Percentiles rank a stretch among this genome's conserved stretches.
Conservation (phyloP, 2,797 vertebrate genomes). For the Leuciscus waleckii region DNA sequence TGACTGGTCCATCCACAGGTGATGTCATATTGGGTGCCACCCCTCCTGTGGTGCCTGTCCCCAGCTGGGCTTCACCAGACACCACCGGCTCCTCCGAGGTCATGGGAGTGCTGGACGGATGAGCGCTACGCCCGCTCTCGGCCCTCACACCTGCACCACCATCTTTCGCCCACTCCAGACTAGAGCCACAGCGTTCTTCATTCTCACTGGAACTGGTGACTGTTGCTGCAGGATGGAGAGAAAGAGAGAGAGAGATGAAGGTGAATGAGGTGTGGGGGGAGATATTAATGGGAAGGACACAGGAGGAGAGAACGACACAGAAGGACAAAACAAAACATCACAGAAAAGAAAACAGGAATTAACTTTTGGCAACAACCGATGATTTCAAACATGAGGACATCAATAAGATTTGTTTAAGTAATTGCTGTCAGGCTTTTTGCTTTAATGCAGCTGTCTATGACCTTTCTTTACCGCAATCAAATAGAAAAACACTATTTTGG, state of each 20-base stretch:
- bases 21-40: constrained; percentile 70
- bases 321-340: constrained; percentile 14
- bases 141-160: constrained; percentile 75
- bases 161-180: constrained; percentile 90
- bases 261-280: constrained; percentile 9
- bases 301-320: constrained; percentile 22
- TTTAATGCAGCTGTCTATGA: constrained; percentile 23
- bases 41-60: constrained; percentile 71
- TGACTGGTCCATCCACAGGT: constrained; percentile 71
- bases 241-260: constrained; percentile 22
- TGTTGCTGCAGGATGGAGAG: constrained; percentile 80
- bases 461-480: constrained; percentile 48
- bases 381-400: not conserved
- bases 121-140: constrained; percentile 76
- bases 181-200: constrained; percentile 92
- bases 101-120: constrained; percentile 78
- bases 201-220: constrained; percentile 98
- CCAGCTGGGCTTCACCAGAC: constrained; percentile 77
- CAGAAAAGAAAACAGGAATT: constrained; percentile 20
- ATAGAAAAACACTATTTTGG: constrained; percentile 55
- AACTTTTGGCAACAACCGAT: not conserved
- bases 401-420: not conserved
- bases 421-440: not conserved
- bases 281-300: constrained; percentile 25
- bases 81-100: constrained; percentile 79